phyloP scores from a whole-genome alignment of 2,888 invertebrate genomes.

The Drosophila quasianomalipes region DNA sequence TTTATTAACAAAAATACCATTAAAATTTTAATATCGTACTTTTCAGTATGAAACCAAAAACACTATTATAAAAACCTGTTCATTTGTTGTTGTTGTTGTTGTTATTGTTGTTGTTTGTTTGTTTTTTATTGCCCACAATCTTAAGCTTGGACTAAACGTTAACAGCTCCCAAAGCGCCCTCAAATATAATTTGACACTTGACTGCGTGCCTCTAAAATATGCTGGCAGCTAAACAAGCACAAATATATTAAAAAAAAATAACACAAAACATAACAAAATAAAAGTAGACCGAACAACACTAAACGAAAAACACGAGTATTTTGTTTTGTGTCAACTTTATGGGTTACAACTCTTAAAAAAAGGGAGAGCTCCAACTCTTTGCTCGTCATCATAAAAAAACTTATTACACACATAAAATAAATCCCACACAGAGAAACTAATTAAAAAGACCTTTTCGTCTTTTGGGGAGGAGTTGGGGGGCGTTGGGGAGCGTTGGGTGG shows the following conservation, averaged over 20 bases:
- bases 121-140: slow-evolving; percentile 28
- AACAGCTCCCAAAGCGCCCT: slow-evolving; percentile 72
- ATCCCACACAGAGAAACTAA: slow-evolving; percentile 77
- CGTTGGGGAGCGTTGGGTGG: not conserved
- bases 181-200: slow-evolving; percentile 78
- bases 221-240: slow-evolving; percentile 29
- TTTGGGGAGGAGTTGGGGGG: not conserved
- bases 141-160: slow-evolving; percentile 63
- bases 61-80: not conserved
- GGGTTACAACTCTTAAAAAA: slow-evolving; percentile 74
- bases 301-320: slow-evolving; percentile 52
- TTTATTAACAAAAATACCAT: slow-evolving; percentile 3
- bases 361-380: slow-evolving; percentile 9
- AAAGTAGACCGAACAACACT: slow-evolving; percentile 20
- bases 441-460: slow-evolving; percentile 74
- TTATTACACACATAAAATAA: slow-evolving; percentile 68
- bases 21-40: not conserved
- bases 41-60: not conserved
- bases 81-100: slow-evolving; percentile 5
- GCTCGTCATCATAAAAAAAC: slow-evolving; percentile 43
- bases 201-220: slow-evolving; percentile 53
- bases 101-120: slow-evolving; percentile 12
- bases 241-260: slow-evolving; percentile 25
- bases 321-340: slow-evolving; percentile 74
- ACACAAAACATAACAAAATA: not conserved